Evolutionary conservation across 2,113 vertebrate species (phyloP).

Genomic region (Rhea pennata): DNA sequence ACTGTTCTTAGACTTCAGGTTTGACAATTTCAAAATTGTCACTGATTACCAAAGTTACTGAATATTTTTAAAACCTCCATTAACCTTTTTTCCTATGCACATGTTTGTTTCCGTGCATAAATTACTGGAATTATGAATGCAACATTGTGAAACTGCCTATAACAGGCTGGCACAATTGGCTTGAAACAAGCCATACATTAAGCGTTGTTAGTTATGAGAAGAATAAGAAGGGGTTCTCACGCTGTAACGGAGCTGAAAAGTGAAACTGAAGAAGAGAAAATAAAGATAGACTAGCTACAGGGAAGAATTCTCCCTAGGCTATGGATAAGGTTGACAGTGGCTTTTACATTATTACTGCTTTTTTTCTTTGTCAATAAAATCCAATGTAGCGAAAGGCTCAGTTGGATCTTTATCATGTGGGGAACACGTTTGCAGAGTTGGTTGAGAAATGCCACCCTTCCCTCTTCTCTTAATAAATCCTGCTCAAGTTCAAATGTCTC

Average conservation of each 20-base stretch:
- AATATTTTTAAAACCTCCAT: background rate
- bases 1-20: background rate
- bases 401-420: background rate
- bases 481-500: background rate
- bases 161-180: background rate
- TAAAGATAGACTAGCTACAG: background rate
- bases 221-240: background rate
- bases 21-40: background rate
- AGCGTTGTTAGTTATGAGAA: background rate
- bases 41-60: background rate
- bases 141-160: accelerated
- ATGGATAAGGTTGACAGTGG: background rate
- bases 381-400: background rate
- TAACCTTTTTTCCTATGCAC: background rate
- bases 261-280: background rate
- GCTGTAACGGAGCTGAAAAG: background rate
- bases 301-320: background rate
- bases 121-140: background rate
- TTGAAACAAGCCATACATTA: background rate
- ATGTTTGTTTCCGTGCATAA: background rate
- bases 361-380: background rate
- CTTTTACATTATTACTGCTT: background rate
- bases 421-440: background rate
- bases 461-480: background rate
- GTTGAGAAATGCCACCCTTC: background rate